A percentile compares a stretch with the other conserved stretches of the same genome.
Evolutionary conservation across 2,113 vertebrate genomes (phyloP).

Genomic region (Callospermophilus lateralis): DNA sequence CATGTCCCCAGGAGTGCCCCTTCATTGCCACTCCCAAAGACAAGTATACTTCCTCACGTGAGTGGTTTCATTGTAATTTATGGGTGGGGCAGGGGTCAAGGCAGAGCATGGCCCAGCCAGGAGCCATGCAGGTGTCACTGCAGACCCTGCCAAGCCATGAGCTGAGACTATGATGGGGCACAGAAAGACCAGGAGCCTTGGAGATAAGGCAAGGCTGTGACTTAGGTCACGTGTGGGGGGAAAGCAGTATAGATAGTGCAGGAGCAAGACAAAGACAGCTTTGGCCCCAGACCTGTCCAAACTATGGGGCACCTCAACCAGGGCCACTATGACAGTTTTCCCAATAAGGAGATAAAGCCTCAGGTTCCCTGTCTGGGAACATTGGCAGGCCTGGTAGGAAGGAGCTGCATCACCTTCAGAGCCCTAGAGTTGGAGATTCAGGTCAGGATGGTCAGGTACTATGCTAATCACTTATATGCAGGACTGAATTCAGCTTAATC

Average conservation of each 20-base stretch:
- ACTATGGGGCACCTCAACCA: too few relatives aligned
- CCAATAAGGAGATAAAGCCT: too few relatives aligned
- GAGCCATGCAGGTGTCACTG: too few relatives aligned
- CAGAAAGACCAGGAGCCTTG: background rate
- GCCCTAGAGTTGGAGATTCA: background rate
- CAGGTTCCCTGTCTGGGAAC: background rate
- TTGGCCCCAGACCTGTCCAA: background rate
- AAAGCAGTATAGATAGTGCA: fast-evolving
- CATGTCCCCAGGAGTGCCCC: background rate
- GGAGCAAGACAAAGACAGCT: background rate
- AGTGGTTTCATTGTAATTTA: too few relatives aligned
- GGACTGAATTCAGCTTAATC: background rate
- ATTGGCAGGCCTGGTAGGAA: background rate
- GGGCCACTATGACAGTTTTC: background rate
- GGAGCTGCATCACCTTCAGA: fast-evolving
- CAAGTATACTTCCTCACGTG: too few relatives aligned
- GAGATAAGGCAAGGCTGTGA: background rate
- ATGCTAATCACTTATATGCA: background rate
- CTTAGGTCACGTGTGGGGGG: fast-evolving
- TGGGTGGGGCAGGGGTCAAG: too few relatives aligned
- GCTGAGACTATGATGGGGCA: background rate
- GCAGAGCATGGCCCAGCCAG: too few relatives aligned
- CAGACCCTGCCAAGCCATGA: background rate
- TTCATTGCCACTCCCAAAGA: too few relatives aligned
- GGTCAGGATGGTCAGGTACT: background rate